phyloP scores from a whole-genome alignment of 2,797 vertebrate species.

The Chlorospingus semifuscus region DNA sequence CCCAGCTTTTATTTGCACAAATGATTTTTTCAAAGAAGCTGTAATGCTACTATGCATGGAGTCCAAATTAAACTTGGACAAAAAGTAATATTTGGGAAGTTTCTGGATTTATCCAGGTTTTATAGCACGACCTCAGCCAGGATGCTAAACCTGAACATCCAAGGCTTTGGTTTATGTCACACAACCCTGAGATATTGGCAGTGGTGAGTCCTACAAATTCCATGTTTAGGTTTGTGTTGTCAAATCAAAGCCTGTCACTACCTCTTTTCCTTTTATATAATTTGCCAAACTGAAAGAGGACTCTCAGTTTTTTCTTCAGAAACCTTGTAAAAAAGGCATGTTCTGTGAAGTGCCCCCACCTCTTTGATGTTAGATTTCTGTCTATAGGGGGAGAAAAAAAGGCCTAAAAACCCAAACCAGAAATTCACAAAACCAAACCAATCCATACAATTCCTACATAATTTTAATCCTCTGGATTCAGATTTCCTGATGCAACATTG shows the following conservation, averaged over 20 bases:
- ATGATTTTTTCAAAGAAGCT: background rate
- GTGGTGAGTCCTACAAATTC: background rate
- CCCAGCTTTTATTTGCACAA: background rate
- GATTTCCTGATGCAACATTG: background rate
- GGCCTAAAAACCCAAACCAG: background rate
- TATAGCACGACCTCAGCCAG: background rate
- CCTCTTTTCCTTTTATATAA: background rate
- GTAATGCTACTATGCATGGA: background rate
- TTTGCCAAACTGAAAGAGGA: background rate
- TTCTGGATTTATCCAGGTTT: background rate
- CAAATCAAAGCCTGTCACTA: background rate
- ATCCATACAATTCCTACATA: background rate
- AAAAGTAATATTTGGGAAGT: background rate
- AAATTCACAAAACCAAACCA: background rate
- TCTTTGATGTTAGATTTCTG: background rate
- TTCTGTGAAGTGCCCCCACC: background rate
- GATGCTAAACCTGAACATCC: background rate
- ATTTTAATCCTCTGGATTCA: background rate
- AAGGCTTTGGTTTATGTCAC: background rate
- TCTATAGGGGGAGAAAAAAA: accelerated
- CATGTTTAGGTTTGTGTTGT: background rate
- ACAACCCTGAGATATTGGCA: background rate
- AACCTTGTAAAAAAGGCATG: background rate
- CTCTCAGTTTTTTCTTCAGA: background rate
- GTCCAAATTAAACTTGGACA: background rate